Percentiles rank a stretch among this genome's conserved stretches.
These are phyloP conservation scores for Ceryle rudis DNA, from an alignment of 2,797 vertebrate species.

Conservation along the genomic window DNA sequence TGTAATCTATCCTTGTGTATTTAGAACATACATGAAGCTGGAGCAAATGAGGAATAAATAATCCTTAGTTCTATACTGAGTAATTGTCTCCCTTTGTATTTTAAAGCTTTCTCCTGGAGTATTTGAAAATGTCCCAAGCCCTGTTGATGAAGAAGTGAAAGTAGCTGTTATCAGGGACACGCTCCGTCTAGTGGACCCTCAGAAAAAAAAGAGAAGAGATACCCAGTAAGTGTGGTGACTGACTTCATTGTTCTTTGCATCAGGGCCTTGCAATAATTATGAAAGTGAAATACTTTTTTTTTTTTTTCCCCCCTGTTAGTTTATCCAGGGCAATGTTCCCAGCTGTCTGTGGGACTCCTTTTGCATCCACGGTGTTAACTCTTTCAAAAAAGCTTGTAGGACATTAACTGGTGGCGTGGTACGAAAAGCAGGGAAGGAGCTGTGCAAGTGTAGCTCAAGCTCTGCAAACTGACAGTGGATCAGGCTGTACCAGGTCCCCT, in stretches of 20 bases:
- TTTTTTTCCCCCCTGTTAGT: background rate
- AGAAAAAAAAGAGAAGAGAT: conserved; percentile 79
- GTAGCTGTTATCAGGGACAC: conserved; percentile 96
- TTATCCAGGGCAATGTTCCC: background rate
- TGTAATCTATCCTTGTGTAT: background rate
- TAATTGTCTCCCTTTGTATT: conserved; percentile 30
- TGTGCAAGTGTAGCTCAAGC: background rate
- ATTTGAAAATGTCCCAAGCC: conserved; percentile 91
- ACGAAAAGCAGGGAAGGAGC: background rate
- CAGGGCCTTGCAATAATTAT: background rate
- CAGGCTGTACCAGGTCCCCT: background rate
- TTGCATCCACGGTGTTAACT: background rate
- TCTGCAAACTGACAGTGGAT: background rate
- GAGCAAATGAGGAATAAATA: background rate
- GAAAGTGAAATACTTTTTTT: background rate
- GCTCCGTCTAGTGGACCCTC: conserved; percentile 91
- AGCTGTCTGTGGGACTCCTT: background rate
- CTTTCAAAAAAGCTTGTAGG: background rate
- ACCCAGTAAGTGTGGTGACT: conserved; percentile 76
- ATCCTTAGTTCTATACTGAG: background rate
- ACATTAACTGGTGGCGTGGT: background rate
- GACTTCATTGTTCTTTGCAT: background rate
- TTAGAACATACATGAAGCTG: background rate
- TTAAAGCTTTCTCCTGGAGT: conserved; percentile 92
- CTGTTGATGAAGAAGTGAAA: conserved; percentile 95